phyloP scores from a whole-genome alignment of 2,888 invertebrate genomes.

The Pollenia angustigena region DNA sequence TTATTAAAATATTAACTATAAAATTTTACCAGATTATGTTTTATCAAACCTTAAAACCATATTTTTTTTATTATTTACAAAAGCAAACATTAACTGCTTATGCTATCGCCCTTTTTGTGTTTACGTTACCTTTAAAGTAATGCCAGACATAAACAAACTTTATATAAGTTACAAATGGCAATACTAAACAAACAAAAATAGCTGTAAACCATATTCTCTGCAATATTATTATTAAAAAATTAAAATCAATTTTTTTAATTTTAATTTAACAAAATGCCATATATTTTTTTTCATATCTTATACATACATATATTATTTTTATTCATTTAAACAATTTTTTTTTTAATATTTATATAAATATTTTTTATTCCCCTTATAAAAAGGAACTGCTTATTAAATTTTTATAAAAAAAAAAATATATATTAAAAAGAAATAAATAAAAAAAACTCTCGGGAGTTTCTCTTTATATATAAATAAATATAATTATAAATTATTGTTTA shows the following conservation, averaged over 20 bases:
- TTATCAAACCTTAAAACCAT: no score
- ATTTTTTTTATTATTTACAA: no score
- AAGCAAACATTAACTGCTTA: no score
- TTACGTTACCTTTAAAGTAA: neutral
- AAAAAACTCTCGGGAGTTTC: slow-evolving; percentile 40
- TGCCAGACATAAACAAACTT: neutral
- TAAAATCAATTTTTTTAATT: slow-evolving; percentile 20
- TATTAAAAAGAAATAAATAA: slow-evolving; percentile 16
- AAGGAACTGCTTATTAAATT: slow-evolving; percentile 53
- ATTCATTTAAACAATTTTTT: neutral
- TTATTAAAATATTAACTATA: no score
- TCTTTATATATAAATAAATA: slow-evolving; percentile 65
- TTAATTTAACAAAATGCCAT: slow-evolving; percentile 65
- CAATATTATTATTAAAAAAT: slow-evolving; percentile 60
- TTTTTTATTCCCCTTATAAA: neutral
- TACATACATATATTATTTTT: neutral
- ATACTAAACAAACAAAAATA: slow-evolving; percentile 11
- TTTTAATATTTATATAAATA: slow-evolving; percentile 14
- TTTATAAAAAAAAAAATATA: neutral
- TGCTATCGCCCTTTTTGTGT: no score
- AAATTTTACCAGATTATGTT: no score
- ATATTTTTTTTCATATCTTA: slow-evolving; percentile 26
- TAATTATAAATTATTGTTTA: slow-evolving; percentile 72
- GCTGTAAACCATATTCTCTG: slow-evolving; percentile 33
- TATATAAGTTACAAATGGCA: neutral